These are phyloP conservation scores for Hyles vespertilio DNA, from an alignment of 1,140 invertebrate genomes.

Conservation along the genomic window DNA sequence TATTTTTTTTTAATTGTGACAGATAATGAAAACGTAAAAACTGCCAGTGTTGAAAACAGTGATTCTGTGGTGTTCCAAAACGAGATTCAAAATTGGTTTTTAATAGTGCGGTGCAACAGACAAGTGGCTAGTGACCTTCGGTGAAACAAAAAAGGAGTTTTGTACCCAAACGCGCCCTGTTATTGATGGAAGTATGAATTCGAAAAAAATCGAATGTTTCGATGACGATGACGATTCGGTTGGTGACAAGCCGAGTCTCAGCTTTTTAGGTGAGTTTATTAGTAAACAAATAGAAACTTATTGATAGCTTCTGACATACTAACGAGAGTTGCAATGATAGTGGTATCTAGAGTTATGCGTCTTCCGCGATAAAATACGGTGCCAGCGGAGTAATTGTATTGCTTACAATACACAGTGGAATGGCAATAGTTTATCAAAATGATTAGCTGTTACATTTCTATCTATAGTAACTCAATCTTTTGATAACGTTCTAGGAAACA, in stretches of 20 bases:
- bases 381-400: slow-evolving; percentile 1
- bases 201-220: slow-evolving; percentile 70
- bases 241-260: slow-evolving; percentile 67
- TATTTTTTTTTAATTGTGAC: slow-evolving; percentile 26
- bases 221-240: slow-evolving; percentile 62
- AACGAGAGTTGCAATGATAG: not conserved
- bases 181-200: slow-evolving; percentile 59
- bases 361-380: not conserved
- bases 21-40: slow-evolving; percentile 8
- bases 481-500: too few species aligned
- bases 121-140: slow-evolving; percentile 51
- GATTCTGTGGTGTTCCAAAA: slow-evolving; percentile 23
- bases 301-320: slow-evolving; percentile 17
- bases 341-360: slow-evolving; percentile 1
- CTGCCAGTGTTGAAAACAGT: slow-evolving; percentile 4
- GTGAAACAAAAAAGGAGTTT: slow-evolving; percentile 38
- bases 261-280: slow-evolving; percentile 65
- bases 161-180: slow-evolving; percentile 33
- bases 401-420: too few species aligned
- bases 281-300: slow-evolving; percentile 8
- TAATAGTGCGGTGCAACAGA: slow-evolving; percentile 40
- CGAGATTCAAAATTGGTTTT: slow-evolving; percentile 19
- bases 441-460: too few species aligned
- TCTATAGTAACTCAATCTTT: too few species aligned
- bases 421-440: too few species aligned